Percentiles rank a stretch among this genome's conserved stretches.
These are phyloP conservation scores for Hippocampus comes DNA, from an alignment of 2,113 vertebrate genomes.

Conservation along the genomic window DNA sequence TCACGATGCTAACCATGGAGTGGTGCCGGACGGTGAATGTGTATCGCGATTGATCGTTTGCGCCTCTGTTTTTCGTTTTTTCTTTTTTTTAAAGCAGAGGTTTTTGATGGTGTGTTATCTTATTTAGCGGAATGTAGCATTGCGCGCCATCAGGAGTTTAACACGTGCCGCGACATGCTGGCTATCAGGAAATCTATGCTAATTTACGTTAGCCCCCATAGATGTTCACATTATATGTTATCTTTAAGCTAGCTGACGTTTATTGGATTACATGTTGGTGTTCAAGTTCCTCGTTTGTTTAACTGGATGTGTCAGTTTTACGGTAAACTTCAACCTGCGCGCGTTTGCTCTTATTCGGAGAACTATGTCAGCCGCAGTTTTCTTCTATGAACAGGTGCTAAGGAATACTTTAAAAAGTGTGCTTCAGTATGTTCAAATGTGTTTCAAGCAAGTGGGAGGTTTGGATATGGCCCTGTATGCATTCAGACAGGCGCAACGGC, in stretches of 20 bases:
- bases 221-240: background rate
- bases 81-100: too few species aligned
- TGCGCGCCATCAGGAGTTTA: too few species aligned
- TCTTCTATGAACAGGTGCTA: background rate
- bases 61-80: background rate
- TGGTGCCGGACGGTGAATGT: background rate
- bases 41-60: background rate
- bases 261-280: background rate
- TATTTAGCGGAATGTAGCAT: too few species aligned
- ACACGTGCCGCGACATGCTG: too few species aligned
- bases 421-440: background rate
- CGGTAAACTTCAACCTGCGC: too few species aligned
- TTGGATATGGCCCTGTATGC: background rate
- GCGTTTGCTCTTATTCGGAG: too few species aligned
- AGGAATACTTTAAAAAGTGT: background rate
- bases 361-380: too few species aligned
- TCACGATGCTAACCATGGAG: slow-evolving; percentile 26
- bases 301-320: too few species aligned
- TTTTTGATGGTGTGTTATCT: too few species aligned
- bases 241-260: background rate
- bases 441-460: too few species aligned
- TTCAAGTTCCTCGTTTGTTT: background rate
- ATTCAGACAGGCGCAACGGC: background rate
- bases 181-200: background rate
- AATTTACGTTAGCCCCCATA: background rate